phyloP scores from a whole-genome alignment of 2,797 vertebrate species.

The Schizothorax lantsangensis region DNA sequence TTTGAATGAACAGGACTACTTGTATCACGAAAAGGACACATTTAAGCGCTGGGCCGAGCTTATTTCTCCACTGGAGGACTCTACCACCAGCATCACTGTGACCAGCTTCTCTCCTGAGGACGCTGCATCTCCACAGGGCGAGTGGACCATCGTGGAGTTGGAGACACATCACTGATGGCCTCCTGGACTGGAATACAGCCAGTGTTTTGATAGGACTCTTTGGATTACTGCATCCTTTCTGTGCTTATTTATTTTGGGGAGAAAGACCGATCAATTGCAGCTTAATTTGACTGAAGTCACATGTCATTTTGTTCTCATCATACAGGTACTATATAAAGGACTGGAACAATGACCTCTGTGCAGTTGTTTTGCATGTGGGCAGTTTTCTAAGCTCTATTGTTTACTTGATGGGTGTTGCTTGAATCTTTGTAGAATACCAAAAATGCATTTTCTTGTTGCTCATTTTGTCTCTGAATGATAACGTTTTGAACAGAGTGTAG shows the following conservation, averaged over 20 bases:
- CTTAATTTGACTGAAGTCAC: slow-evolving; percentile 51
- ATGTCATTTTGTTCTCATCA: slow-evolving; percentile 48
- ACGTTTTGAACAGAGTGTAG: slow-evolving; percentile 68
- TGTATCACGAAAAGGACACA: slow-evolving; percentile 86
- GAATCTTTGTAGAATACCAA: slow-evolving; percentile 65
- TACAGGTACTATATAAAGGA: slow-evolving; percentile 49
- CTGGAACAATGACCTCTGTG: slow-evolving; percentile 62
- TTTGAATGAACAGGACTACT: slow-evolving; percentile 84
- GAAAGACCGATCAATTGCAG: slow-evolving; percentile 58
- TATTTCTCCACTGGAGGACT: slow-evolving; percentile 92
- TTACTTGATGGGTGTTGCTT: slow-evolving; percentile 70
- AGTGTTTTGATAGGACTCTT: slow-evolving; percentile 46
- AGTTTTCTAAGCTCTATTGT: slow-evolving; percentile 76
- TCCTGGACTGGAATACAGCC: slow-evolving; percentile 39
- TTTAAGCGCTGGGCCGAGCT: slow-evolving; percentile 96
- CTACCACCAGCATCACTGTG: slow-evolving; percentile 93
- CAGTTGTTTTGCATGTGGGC: slow-evolving; percentile 77
- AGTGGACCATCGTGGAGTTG: slow-evolving; percentile 98
- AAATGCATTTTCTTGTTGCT: slow-evolving; percentile 62
- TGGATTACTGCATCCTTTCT: slow-evolving; percentile 33
- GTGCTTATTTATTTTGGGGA: slow-evolving; percentile 50
- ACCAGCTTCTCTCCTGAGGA: slow-evolving; percentile 97
- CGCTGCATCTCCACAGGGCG: slow-evolving; percentile 93
- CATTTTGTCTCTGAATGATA: slow-evolving; percentile 60
- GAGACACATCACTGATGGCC: slow-evolving; percentile 94